Evolutionary conservation across 2,797 vertebrate genomes (phyloP).

Genomic region (Mionectes olivaceus): DNA sequence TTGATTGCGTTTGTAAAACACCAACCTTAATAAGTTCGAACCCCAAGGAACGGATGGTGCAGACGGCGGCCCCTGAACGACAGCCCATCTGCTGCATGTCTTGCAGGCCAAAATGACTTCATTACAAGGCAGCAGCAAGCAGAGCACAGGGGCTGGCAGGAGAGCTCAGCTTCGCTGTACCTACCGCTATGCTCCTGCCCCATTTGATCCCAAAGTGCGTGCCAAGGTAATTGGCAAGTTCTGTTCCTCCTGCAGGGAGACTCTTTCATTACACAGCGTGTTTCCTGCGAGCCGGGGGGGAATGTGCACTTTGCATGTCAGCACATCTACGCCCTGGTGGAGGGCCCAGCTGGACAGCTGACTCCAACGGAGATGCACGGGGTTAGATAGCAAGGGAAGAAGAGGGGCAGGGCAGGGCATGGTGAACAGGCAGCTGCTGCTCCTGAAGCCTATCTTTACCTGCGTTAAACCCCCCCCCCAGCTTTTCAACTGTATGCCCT

Average conservation of each 20-base stretch:
- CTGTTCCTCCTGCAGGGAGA: background rate
- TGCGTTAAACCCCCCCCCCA: too few relatives aligned
- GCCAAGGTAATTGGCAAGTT: constrained; percentile 9
- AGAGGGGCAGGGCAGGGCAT: background rate
- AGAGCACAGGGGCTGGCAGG: background rate
- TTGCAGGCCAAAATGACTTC: constrained; percentile 29
- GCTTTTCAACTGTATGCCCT: background rate
- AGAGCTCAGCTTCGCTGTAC: background rate
- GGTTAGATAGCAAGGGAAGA: background rate
- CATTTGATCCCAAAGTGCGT: background rate
- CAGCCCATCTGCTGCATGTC: constrained; percentile 22
- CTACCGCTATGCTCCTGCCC: background rate
- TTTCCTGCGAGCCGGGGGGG: background rate
- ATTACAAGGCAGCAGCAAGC: background rate
- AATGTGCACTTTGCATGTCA: background rate
- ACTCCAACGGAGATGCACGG: background rate
- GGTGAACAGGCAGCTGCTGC: background rate
- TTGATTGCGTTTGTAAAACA: background rate
- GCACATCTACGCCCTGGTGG: background rate
- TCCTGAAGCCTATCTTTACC: background rate
- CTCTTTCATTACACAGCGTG: background rate
- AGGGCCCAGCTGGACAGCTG: background rate
- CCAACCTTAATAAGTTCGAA: background rate
- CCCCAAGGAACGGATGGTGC: background rate
- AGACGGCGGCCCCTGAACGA: background rate